Conservation (phyloP, 2,113 vertebrate species). For the Chrysochloris asiatica region DNA sequence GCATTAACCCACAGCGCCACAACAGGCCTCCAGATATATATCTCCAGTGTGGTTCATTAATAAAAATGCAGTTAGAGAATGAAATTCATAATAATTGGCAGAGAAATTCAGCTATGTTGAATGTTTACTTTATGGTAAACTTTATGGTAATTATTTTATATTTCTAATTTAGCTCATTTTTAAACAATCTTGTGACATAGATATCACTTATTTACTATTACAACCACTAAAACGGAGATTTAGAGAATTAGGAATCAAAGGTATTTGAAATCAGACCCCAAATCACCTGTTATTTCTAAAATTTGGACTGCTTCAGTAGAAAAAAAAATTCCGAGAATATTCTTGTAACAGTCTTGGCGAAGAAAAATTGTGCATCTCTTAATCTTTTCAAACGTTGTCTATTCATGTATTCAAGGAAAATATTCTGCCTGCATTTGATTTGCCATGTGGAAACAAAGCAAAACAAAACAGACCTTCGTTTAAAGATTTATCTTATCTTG, state of each 20-base stretch:
- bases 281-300: neutral
- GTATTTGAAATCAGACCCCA: neutral
- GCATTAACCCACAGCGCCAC: too few species aligned
- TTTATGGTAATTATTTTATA: neutral
- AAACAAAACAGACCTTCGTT: neutral
- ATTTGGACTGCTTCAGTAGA: neutral
- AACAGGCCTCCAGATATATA: too few species aligned
- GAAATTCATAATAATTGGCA: neutral
- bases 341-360: neutral
- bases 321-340: too few species aligned
- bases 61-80: too few species aligned
- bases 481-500: neutral
- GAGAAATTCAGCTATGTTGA: conserved; percentile 2
- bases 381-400: neutral
- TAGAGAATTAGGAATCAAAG: neutral
- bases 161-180: neutral
- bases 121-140: neutral
- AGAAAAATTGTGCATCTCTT: neutral
- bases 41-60: too few species aligned
- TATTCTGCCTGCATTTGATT: neutral
- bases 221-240: neutral
- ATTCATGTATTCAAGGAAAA: neutral
- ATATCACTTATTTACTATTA: neutral
- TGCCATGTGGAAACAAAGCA: neutral
- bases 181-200: neutral